Evolutionary conservation across 2,888 invertebrate species (phyloP).

Genomic region (Polyommatus icarus): DNA sequence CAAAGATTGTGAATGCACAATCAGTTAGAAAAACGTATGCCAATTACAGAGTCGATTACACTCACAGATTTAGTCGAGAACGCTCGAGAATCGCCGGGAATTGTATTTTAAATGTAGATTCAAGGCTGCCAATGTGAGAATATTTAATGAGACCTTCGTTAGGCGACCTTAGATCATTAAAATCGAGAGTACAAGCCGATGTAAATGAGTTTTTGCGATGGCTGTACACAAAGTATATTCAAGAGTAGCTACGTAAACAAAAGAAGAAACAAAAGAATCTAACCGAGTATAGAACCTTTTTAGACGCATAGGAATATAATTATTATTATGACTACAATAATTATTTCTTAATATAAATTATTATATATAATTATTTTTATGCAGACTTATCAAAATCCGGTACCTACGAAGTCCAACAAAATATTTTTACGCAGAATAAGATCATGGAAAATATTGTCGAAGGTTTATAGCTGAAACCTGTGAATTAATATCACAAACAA

Average conservation of each 20-base stretch:
- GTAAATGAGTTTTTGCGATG: slow-evolving; percentile 6
- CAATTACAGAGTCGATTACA: slow-evolving; percentile 52
- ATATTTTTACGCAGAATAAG: background rate
- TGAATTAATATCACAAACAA: background rate
- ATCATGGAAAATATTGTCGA: background rate
- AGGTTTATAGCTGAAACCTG: background rate
- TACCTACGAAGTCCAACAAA: background rate
- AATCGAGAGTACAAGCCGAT: slow-evolving; percentile 7
- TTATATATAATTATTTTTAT: background rate
- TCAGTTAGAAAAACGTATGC: slow-evolving; percentile 58
- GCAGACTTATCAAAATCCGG: background rate
- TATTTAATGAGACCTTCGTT: slow-evolving; percentile 29
- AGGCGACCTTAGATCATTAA: slow-evolving; percentile 17
- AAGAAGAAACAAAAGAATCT: background rate
- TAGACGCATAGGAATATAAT: background rate
- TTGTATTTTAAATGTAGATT: slow-evolving; percentile 28
- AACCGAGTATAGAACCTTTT: background rate
- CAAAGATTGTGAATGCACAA: slow-evolving; percentile 42
- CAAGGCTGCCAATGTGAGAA: slow-evolving; percentile 28
- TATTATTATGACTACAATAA: background rate
- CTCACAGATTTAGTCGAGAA: slow-evolving; percentile 30
- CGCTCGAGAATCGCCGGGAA: slow-evolving; percentile 22
- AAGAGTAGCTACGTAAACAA: background rate
- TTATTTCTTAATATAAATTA: background rate
- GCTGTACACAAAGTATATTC: background rate